A percentile compares a stretch with the other conserved stretches of the same genome.
These are phyloP conservation scores for Tonatia bakeri DNA, from an alignment of 2,113 vertebrate genomes.

Conservation along the genomic window DNA sequence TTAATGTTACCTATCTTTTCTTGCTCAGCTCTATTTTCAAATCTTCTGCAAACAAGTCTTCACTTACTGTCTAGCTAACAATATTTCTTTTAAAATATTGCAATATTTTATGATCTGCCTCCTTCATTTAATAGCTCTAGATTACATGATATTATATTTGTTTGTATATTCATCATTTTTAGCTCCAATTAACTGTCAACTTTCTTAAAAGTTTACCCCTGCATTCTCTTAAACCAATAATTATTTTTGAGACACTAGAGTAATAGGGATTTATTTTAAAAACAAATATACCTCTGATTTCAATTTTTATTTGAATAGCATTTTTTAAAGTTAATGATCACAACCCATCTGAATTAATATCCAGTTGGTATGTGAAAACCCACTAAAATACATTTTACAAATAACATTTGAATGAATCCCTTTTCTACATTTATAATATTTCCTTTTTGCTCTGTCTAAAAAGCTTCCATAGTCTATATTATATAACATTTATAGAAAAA, in stretches of 20 bases:
- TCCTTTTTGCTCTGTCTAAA: background rate
- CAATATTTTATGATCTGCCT: background rate
- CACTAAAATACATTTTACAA: background rate
- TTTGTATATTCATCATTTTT: background rate
- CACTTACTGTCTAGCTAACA: background rate
- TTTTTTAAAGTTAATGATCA: background rate
- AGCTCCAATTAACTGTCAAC: background rate
- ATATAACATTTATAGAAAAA: background rate
- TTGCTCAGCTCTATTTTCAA: background rate
- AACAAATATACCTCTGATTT: background rate
- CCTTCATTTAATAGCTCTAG: background rate
- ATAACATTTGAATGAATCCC: background rate
- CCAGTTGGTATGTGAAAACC: background rate
- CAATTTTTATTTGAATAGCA: background rate
- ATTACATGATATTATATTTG: background rate
- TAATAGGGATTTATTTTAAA: background rate
- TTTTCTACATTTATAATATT: background rate
- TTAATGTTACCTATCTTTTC: background rate
- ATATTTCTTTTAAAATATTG: background rate
- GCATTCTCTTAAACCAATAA: background rate
- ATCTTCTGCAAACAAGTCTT: background rate
- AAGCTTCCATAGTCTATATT: background rate
- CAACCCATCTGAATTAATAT: background rate
- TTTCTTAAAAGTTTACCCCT: background rate
- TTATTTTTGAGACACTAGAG: background rate